Conservation (phyloP, 2,888 invertebrate species). For the Baronia brevicornis region DNA sequence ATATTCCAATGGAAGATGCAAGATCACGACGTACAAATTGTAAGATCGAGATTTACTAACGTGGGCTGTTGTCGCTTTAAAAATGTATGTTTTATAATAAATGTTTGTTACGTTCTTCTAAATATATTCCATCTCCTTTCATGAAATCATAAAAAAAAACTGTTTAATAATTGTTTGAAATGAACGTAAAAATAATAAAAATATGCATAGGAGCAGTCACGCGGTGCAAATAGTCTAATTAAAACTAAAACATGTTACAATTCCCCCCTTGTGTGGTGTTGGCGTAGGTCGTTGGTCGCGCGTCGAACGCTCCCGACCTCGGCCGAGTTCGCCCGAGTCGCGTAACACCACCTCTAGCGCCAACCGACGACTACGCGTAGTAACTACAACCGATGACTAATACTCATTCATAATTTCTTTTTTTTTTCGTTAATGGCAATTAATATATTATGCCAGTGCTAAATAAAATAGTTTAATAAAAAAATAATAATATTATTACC, state of each 20-base stretch:
- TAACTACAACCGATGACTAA: slow-evolving; percentile 12
- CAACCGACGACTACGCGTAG: slow-evolving; percentile 5
- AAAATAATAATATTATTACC: too few species aligned
- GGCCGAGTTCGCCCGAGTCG: slow-evolving; percentile 35
- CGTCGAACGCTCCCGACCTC: slow-evolving; percentile 36
- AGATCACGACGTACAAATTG: too few species aligned
- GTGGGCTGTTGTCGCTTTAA: too few species aligned
- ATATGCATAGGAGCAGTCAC: slow-evolving; percentile 14
- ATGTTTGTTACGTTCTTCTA: too few species aligned
- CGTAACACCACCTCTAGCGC: slow-evolving; percentile 8
- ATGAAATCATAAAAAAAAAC: too few species aligned
- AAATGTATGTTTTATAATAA: too few species aligned
- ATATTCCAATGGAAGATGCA: too few species aligned
- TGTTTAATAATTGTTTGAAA: background rate
- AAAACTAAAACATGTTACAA: slow-evolving; percentile 10
- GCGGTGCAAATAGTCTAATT: slow-evolving; percentile 18
- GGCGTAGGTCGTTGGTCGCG: slow-evolving; percentile 53
- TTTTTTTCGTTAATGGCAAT: too few species aligned
- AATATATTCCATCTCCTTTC: too few species aligned
- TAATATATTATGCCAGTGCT: too few species aligned
- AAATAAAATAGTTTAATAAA: too few species aligned
- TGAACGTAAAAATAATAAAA: background rate
- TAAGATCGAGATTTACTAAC: too few species aligned
- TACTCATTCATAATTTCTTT: slow-evolving; percentile 21
- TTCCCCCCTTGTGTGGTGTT: slow-evolving; percentile 22